phyloP scores from a whole-genome alignment of 1,140 invertebrate species.

The Aphis gossypii region DNA sequence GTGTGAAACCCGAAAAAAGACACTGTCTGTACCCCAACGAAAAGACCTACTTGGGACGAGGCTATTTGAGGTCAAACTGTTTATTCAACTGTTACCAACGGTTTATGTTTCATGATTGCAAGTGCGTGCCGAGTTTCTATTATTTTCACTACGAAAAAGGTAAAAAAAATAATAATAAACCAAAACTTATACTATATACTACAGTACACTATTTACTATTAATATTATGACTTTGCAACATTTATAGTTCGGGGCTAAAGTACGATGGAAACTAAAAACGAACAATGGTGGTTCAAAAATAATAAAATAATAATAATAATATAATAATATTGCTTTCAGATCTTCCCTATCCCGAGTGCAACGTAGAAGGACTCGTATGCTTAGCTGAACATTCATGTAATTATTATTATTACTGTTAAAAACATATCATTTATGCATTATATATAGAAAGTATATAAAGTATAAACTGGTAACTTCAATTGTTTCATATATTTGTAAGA shows the following conservation, averaged over 20 bases:
- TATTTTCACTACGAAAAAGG: slow-evolving; percentile 52
- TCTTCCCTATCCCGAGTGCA: slow-evolving; percentile 56
- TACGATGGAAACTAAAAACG: background rate
- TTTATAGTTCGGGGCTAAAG: background rate
- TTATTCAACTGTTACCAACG: slow-evolving; percentile 54
- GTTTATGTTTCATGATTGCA: slow-evolving; percentile 57
- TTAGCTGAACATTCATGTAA: slow-evolving; percentile 60
- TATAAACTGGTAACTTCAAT: background rate
- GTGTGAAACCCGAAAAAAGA: slow-evolving; percentile 32
- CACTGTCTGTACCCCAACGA: slow-evolving; percentile 58
- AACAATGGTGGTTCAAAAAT: background rate
- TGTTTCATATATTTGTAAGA: background rate
- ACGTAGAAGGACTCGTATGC: slow-evolving; percentile 60
- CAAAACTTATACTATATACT: background rate
- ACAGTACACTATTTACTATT: background rate
- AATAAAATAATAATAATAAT: too few relatives aligned
- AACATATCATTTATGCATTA: background rate
- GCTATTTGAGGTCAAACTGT: slow-evolving; percentile 59
- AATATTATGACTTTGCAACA: background rate
- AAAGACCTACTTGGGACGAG: slow-evolving; percentile 28
- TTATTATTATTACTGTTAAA: slow-evolving; percentile 40
- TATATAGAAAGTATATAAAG: background rate
- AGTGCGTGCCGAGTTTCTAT: slow-evolving; percentile 59
- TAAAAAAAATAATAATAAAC: background rate
- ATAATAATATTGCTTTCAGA: slow-evolving; percentile 12